Evolutionary conservation across 1,140 invertebrate species (phyloP), one percentile per base, ranked within the genome.

Genomic region (Drosophila cardini): DNA sequence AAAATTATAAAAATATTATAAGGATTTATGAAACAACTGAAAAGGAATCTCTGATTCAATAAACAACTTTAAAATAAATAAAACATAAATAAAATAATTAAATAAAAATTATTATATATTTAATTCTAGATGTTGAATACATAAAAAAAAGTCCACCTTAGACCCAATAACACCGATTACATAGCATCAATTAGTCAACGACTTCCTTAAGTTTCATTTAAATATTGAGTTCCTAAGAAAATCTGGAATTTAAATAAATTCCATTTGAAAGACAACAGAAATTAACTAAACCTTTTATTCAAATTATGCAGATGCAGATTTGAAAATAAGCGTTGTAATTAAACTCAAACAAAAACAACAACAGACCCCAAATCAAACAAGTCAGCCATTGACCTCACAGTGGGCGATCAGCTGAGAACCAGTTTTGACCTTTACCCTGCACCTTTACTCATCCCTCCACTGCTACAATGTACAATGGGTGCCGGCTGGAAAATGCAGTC

Each of bases 351-450:
- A 64, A 64, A 84, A 70, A 67, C 64, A 61, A 56, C 48, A 46
- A 18, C 21, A 26, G 21, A 26, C 21, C 21, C 21, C 21, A 26
- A 26, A 2, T 4, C 21, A 62, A 71, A 55, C 43, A 79, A 55
- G 34, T 83, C 86, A 90, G 86, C 78, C 86, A 90, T 90, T 90
- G 86, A 90, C 86, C 86, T 76, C 76, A 90, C 68, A 81, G 58
- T 72, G 57, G 60, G 72, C 52, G 60, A 75, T 62, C 72, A 85
- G 75, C 61, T 68, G 78, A 78, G 48, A 90, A 90, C 86, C 68
- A 74, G 86, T 90, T 90, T 83, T 69, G 63, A 71, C 46, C 64
- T 40, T 40, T 45, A 57, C 16, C 26, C 40, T 43, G 36, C 26
- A 38, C 38, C 45, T 16, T 6, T 4, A 11, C 36, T 10, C 11